A percentile compares a stretch with the other conserved stretches of the same genome.
Conservation (phyloP, 64 coral and sea anemone genomes). For the Montipora capricornis region DNA sequence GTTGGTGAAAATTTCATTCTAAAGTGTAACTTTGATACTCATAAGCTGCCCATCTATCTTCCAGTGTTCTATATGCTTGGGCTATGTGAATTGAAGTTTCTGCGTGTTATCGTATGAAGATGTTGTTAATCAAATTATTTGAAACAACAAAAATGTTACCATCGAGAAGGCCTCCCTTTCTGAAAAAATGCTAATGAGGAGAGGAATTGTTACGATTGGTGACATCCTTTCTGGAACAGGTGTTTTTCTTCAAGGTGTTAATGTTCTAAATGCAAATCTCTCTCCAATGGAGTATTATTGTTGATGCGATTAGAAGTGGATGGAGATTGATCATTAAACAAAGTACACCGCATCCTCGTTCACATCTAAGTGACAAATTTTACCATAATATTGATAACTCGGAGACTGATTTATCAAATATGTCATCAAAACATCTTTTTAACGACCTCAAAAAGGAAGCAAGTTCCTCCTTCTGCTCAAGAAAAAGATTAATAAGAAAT, state of each 20-base stretch:
- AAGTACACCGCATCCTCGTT: too few relatives aligned
- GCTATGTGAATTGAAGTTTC: background rate
- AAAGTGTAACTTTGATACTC: background rate
- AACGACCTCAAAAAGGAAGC: background rate
- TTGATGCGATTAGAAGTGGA: too few relatives aligned
- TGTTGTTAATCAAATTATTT: background rate
- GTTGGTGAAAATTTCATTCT: background rate
- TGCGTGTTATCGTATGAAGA: background rate
- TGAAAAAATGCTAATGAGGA: background rate
- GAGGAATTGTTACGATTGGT: background rate
- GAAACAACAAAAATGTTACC: background rate
- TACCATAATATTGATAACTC: too few relatives aligned
- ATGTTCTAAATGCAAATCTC: too few relatives aligned
- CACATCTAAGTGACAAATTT: too few relatives aligned
- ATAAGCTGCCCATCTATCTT: background rate
- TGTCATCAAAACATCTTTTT: background rate
- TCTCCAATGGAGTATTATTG: too few relatives aligned
- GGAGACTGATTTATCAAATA: too few relatives aligned
- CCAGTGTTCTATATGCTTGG: background rate
- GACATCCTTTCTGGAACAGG: background rate
- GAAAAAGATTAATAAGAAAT: background rate
- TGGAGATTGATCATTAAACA: too few relatives aligned
- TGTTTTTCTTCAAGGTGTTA: background rate
- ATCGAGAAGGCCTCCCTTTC: background rate
- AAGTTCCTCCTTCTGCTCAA: background rate